These are phyloP conservation scores for Tylochromis polylepis DNA, from an alignment of 2,113 vertebrate genomes.

Conservation along the genomic window DNA sequence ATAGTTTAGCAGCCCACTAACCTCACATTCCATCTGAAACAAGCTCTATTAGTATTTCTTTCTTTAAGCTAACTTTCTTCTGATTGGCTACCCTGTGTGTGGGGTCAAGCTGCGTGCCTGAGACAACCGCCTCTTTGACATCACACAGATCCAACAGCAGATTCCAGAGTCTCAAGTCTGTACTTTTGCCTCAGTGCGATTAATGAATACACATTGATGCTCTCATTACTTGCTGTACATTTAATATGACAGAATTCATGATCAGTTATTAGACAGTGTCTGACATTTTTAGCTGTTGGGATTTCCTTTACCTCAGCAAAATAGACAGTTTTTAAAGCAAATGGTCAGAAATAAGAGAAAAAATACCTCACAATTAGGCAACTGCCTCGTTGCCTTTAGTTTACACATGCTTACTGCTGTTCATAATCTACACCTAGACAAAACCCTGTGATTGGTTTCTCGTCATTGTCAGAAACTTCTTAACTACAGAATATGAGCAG, in stretches of 20 bases:
- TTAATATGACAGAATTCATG: not conserved
- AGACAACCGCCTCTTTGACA: not conserved
- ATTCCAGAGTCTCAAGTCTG: not conserved
- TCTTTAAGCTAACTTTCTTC: not conserved
- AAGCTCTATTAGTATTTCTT: not conserved
- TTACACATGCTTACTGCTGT: not conserved
- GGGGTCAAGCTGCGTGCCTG: not conserved
- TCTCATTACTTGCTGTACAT: not conserved
- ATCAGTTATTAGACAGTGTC: not conserved
- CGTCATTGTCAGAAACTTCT: constrained; percentile 1
- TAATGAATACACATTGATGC: not conserved
- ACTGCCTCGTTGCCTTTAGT: not conserved
- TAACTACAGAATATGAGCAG: not conserved
- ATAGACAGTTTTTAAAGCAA: not conserved
- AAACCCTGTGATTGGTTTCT: constrained; percentile 1
- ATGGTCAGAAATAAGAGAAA: not conserved
- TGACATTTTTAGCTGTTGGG: accelerated
- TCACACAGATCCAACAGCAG: not conserved
- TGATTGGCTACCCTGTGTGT: not conserved
- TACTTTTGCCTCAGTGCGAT: not conserved
- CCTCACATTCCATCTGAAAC: not conserved
- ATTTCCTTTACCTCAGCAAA: not conserved
- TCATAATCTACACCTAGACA: not conserved
- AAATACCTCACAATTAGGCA: not conserved
- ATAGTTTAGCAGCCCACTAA: not conserved